These are phyloP conservation scores for Pseudomyrmex dendroicus DNA, from an alignment of 1,140 invertebrate genomes.

Conservation along the genomic window DNA sequence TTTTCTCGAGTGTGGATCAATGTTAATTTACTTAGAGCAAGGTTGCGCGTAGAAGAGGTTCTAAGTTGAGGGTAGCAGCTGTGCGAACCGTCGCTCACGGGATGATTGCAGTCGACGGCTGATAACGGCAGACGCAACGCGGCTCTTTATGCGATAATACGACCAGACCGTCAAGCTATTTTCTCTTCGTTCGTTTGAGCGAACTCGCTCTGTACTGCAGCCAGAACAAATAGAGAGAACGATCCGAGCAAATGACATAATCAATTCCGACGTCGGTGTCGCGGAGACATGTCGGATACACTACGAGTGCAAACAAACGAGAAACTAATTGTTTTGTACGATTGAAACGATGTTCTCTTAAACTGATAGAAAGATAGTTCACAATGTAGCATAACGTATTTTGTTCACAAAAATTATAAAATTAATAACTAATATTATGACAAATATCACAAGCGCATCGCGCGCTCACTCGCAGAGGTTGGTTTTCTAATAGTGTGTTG, in stretches of 20 bases:
- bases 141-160: slow-evolving; percentile 47
- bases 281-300: background rate
- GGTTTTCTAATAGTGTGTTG: background rate
- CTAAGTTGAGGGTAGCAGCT: slow-evolving; percentile 63
- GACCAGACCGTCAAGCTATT: slow-evolving; percentile 31
- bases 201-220: slow-evolving; percentile 3
- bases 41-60: slow-evolving; percentile 43
- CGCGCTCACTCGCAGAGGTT: background rate
- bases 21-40: slow-evolving; percentile 69
- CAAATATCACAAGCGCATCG: background rate
- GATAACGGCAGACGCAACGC: slow-evolving; percentile 50
- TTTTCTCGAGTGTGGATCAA: slow-evolving; percentile 56
- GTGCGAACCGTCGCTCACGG: slow-evolving; percentile 55
- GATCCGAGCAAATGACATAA: slow-evolving; percentile 38
- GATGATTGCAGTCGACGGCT: slow-evolving; percentile 45
- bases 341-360: background rate
- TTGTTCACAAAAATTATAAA: background rate
- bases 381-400: background rate
- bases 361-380: background rate
- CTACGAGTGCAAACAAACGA: slow-evolving; percentile 6
- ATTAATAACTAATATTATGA: no score
- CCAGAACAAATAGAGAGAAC: slow-evolving; percentile 36
- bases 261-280: slow-evolving; percentile 39
- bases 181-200: slow-evolving; percentile 37
- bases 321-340: slow-evolving; percentile 13